Base-by-base conservation (phyloP, 1,140 invertebrate genomes). In the Microplitis mediator region DNA sequence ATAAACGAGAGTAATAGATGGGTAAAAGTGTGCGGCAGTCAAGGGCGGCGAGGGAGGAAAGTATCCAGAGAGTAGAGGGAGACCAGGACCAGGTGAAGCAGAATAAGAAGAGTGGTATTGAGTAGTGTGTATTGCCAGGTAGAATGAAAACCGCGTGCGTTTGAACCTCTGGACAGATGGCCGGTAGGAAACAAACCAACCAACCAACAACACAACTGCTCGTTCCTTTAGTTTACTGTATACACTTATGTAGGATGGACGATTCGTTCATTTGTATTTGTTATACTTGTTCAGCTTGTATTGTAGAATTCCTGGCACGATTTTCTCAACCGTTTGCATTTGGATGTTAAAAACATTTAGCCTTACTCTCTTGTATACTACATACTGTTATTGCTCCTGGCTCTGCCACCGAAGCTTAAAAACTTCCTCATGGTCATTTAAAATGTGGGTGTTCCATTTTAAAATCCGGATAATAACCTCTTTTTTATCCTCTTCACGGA, bases 1-100 rank as follows among this genome's bases (percentile, higher is more conserved):
- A 71, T 71, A 71, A 71, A 71, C 61, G 61, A 71, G 61, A 64
- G 69, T 71, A 71, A 71, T 71, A 61, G 69, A 71, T 64, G 69
- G 32, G 36, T 58, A 65, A 35, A 9, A 5, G 32, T 35, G 60
- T 32, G 60, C 13, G 1, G 14, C 14, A 60, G 16, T 32, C 4
- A 60, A 31, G 31, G 6, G 4, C 16, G 23, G 9, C 9, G 45
- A 63, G 45, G 35, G 16, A 52, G 31, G 13, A 63, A 50, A 35
- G 67, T 5, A 36, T 31, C 23, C 69, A 58, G 63, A 58, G 69
- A 63, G 69, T 50, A 70, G 61, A 61, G 39, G 16, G 32, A 31
- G 34, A 52, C 4, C 32, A 45, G 54, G 14, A 13, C 54, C 67
- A 69, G 67, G 67, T 69, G 16, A 23, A 14, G 52, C 16, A 58